Evolutionary conservation across 2,113 vertebrate genomes (phyloP).

Genomic region (Istiophorus platypterus): DNA sequence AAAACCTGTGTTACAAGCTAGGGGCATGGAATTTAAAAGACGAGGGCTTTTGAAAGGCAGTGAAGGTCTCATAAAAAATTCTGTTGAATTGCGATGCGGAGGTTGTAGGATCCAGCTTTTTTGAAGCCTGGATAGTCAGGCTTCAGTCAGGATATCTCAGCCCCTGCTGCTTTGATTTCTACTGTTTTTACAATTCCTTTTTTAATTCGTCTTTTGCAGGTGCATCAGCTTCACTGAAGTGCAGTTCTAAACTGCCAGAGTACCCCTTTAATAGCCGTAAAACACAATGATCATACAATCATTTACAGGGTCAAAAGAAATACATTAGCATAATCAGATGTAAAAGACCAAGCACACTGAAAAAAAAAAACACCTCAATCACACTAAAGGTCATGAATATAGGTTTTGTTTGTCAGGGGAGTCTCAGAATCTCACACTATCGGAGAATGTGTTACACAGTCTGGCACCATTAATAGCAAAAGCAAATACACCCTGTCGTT

Average conservation of each 20-base stretch:
- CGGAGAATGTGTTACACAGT: neutral
- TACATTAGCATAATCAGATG: neutral
- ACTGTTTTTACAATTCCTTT: no score
- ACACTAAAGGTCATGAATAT: conserved; percentile 3
- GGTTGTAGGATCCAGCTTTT: conserved; percentile 1
- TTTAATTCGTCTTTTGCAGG: no score
- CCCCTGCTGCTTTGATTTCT: neutral
- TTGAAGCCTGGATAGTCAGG: no score
- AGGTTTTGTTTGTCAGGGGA: neutral
- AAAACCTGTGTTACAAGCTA: neutral
- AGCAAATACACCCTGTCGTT: neutral
- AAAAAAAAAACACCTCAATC: neutral
- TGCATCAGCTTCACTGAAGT: neutral
- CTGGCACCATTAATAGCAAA: neutral
- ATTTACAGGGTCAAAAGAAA: conserved; percentile 5
- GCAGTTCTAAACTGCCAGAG: neutral
- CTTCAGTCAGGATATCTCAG: neutral
- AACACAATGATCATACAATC: neutral
- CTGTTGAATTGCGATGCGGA: neutral
- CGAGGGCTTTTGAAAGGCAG: neutral
- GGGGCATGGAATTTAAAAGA: neutral
- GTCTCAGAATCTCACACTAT: neutral
- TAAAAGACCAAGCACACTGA: neutral
- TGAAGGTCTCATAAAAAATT: neutral
- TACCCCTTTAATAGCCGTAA: neutral